These are phyloP conservation scores for Trichopoda pennipes DNA, from an alignment of 2,888 invertebrate genomes.

Conservation along the genomic window DNA sequence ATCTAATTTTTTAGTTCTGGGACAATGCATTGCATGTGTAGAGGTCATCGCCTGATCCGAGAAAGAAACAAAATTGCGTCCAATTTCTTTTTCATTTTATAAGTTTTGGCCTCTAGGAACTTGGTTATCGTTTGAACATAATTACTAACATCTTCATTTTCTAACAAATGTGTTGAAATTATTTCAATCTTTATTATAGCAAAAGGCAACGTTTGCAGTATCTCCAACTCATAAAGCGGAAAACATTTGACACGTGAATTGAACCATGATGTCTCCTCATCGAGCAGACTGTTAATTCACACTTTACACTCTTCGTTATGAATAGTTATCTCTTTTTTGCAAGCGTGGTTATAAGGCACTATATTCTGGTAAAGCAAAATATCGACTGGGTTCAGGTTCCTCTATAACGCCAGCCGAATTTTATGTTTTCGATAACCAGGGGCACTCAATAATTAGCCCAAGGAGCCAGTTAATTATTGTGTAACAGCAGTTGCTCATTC, in stretches of 20 bases:
- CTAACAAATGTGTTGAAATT: slow-evolving; percentile 80
- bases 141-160: slow-evolving; percentile 76
- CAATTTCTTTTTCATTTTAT: slow-evolving; percentile 79
- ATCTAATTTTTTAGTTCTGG: no score
- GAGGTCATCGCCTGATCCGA: no score
- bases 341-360: slow-evolving; percentile 83
- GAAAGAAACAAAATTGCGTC: no score
- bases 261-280: slow-evolving; percentile 84
- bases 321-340: slow-evolving; percentile 83
- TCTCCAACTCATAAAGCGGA: slow-evolving; percentile 85
- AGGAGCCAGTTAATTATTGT: slow-evolving; percentile 84
- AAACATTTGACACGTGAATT: slow-evolving; percentile 91
- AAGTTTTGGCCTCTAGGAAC: slow-evolving; percentile 80
- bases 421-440: slow-evolving; percentile 86
- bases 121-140: slow-evolving; percentile 80
- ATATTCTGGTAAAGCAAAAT: slow-evolving; percentile 84
- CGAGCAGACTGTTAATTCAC: slow-evolving; percentile 82
- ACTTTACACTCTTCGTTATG: slow-evolving; percentile 82
- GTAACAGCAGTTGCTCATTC: no score
- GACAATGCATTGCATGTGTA: no score
- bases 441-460: slow-evolving; percentile 84
- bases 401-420: slow-evolving; percentile 89
- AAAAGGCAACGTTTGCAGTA: slow-evolving; percentile 81
- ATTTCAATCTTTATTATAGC: slow-evolving; percentile 80
- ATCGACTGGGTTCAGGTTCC: slow-evolving; percentile 90